Base-by-base conservation (phyloP, 2,888 invertebrate species). In the Epirrita christyi region DNA sequence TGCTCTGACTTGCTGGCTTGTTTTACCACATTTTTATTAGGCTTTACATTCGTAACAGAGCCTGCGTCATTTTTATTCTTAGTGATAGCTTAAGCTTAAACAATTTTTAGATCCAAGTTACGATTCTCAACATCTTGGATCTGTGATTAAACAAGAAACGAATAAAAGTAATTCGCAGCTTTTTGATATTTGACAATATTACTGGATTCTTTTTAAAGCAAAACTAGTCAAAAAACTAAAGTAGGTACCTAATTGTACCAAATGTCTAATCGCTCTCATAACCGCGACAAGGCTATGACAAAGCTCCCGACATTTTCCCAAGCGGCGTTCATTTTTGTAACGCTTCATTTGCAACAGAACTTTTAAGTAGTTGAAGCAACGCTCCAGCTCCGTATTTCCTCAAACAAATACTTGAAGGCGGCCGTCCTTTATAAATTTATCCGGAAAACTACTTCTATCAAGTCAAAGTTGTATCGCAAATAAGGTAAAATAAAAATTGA, bases 321-420 rank as follows among this genome's bases (percentile, higher is more conserved):
- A 71, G 74, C 75, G 68, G 72, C 80, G 78, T 78, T 81, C 81
- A 83, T 83, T 85, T 85, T 81, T 81, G 82, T 83, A 80, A 84
- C 83, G 85, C 81, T 85, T 86, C 85, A 86, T 86, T 86, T 86
- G 81, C 81, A 80, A 80, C 80, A 72, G 69, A 86, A 86, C 77
- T 86, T 85, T 82, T 81, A 83, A 86, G 81, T 84, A 85, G 84
- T 81, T 81, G 72, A 75, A 78, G 77, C 73, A 77, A 77, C 75
- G 76, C 70, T 78, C 73, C 68, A 70, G 68, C 74, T 73, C 71
- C 76, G 76, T 78, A 75, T 81, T 81, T 75, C 71, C 75, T 77
- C 77, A 82, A 83, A 79, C 78, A 80, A 81, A 81, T 78, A 83
- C 76, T 77, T 71, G 68, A 70, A 75, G 67, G 66, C 73, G 65